Base-by-base conservation (phyloP, 2,797 vertebrate species). In the Pempheris klunzingeri region DNA sequence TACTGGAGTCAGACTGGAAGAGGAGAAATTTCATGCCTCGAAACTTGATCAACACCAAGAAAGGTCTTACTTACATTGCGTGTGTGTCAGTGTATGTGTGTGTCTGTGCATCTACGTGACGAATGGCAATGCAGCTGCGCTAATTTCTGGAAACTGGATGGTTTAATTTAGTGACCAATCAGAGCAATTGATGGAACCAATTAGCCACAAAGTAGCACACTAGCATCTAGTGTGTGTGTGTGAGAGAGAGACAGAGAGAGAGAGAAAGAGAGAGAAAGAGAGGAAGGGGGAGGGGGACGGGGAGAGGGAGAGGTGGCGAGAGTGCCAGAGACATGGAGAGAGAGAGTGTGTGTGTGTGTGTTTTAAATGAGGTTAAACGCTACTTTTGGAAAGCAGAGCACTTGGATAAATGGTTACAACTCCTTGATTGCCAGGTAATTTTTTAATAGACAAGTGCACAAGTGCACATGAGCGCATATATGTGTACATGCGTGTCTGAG, bases 351-450 rank as follows among this genome's bases (percentile, higher is more conserved):
- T 52, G 7, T 34, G 46, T 46, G 46, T 38, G 12, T 52, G 7
- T 34, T 43, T 67, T 82, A 80, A 91, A 91, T 85, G 67, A 85
- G 85, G 80, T 83, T 92, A 71, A 85, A 80, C 78, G 57, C 84
- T 82, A 86, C 77, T 86, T 90, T 89, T 87, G 65, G 86, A 86
- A 90, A 90, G 79, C 87, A 71, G 85, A 88, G 32, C 85, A 70
- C 74, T 86, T 41, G 34, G 30, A 74, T 74, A 71, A 82, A 78
- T 86, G 73, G 78, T 82, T 84, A 74, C 67, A 88, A 81, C 53
- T 81, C 80, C 65, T 71, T 73, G 77, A 85, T 87, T 78, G 81
- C 72, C 0, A 32, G 28, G n/a, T 74, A 69, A 65, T 65, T 67
- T 81, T 78, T 64, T 80, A 71, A 78, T 78, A 70, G 64, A 80